Evolutionary conservation across 2,113 vertebrate genomes (phyloP), one percentile per base, ranked within the genome.

Genomic region (Phocoena phocoena): DNA sequence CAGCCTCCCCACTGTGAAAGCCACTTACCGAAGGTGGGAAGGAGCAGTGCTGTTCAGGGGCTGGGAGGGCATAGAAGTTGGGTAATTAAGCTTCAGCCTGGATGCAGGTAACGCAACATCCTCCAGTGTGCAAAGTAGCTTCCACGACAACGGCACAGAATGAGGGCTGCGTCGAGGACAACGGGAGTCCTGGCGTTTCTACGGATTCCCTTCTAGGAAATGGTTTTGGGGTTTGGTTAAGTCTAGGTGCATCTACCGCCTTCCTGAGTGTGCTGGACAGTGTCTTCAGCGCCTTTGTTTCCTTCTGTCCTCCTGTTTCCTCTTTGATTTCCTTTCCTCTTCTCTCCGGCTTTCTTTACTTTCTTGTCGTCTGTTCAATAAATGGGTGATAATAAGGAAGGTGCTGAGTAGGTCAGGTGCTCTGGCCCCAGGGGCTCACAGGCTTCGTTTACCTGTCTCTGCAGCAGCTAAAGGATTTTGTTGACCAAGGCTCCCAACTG

Each of bases 61-160:
- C 44, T 1, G 1, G 14, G 21, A 12, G n/a, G 33, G 33, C 25
- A 1, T 1, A 12, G 58, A 68, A 36, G 67, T 67, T 38, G 63
- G 60, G n/a, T 31, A 0, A 13, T 26, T 12, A 15, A 18, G 47
- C 23, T 17, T 31, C 38, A 33, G n/a, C 50, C 26, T 11, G 26
- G 23, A 9, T 13, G 31, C 55, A 80, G 65, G 15, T 25, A 60
- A 25, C 10, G 4, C 6, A 21, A 14, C 26, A 18, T 2, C 36
- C 55, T 38, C 21, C 21, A 26, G 38, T 23, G 55, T 44, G 50
- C 62, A 79, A 2, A 71, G 81, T 26, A 36, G 23, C 90, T 50
- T 68, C 77, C 12, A 1, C 36, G 41, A 21, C 67, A 20, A 0
- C 0, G 4, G 31, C 53, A 9, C 13, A 11, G 70, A 6, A 15